Percentiles rank a stretch among this genome's conserved stretches.
phyloP scores from a whole-genome alignment of 2,888 invertebrate genomes.

The Cosmorhoe ocellata region DNA sequence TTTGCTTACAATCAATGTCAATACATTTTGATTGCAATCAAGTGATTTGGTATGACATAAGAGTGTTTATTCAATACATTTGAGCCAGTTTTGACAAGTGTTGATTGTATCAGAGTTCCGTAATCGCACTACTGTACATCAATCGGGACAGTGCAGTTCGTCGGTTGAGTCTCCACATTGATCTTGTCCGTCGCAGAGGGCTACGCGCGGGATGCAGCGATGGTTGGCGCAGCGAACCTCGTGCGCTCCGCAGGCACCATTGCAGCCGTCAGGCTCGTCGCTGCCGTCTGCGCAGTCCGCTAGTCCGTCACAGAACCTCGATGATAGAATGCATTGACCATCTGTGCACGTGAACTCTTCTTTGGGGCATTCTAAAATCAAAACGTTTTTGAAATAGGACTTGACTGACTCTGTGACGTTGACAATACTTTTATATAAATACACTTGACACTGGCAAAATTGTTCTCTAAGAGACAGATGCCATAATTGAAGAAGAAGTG shows the following conservation, averaged over 20 bases:
- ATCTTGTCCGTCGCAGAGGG: conserved; percentile 85
- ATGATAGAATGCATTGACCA: conserved; percentile 84
- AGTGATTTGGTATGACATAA: too few relatives aligned
- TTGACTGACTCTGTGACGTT: too few relatives aligned
- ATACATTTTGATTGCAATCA: too few relatives aligned
- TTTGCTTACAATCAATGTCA: too few relatives aligned
- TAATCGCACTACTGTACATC: conserved; percentile 5
- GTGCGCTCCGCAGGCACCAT: conserved; percentile 78
- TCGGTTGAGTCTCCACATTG: conserved; percentile 87
- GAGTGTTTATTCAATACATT: too few relatives aligned
- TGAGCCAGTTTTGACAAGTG: too few relatives aligned
- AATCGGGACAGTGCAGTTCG: conserved; percentile 78
- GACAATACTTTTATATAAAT: too few relatives aligned
- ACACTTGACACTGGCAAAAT: too few relatives aligned
- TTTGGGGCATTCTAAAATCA: conserved; percentile 73
- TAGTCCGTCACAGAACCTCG: conserved; percentile 87
- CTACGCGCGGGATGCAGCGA: conserved; percentile 83
- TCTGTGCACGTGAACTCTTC: conserved; percentile 83
- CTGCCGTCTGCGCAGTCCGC: conserved; percentile 86
- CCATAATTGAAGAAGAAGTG: too few relatives aligned
- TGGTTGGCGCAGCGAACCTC: conserved; percentile 74
- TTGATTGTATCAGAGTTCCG: too few relatives aligned
- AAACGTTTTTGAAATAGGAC: too few relatives aligned
- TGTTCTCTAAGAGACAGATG: too few relatives aligned
- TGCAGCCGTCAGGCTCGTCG: conserved; percentile 85